Evolutionary conservation across 2,113 vertebrate species (phyloP), one percentile per base, ranked within the genome.

Genomic region (Syngnathoides biaculeatus): DNA sequence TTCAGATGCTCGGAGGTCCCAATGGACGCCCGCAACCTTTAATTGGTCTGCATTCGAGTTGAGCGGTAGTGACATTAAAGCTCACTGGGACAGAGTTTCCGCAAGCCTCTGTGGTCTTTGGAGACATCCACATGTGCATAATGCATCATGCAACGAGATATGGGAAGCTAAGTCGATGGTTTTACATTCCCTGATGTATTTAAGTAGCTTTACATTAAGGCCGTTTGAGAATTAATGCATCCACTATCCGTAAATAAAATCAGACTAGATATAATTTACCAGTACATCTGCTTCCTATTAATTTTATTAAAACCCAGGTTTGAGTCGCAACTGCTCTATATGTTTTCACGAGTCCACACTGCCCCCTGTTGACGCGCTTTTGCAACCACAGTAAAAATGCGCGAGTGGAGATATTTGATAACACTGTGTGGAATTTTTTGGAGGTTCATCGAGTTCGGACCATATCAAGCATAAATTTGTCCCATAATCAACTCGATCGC

Each of bases 21-120:
- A 79, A 69, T 68, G 79, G 77, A 71, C 72, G 48, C 57, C 75
- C 77, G 77, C 69, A 65, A 48, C 24, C 45, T n/a, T 75, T 85
- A 78, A 86, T 83, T 85, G 77, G 67, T 62, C 26, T 12, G 77
- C 60, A 72, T 84, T 81, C 73, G 75, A 84, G 80, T 88, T 84
- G 81, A 87, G 75, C 80, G 79, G 77, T 72, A 82, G 86, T 87
- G 87, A 85, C 80, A 85, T 79, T 57, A 63, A 77, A 72, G 74
- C 52, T 5, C 66, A 61, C 70, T 74, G 48, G 27, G 65, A 47
- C 57, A 5, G 69, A 62, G 68, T 69, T 65, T 53, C 66, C 67
- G 65, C 48, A 67, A 48, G 68, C 59, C 57, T 77, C 39, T 74
- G 38, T 1, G 1, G 66, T 53, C 68, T 56, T 62, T 78, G 64